phyloP scores from a whole-genome alignment of 2,888 invertebrate species.

The Mylabris sibirica region DNA sequence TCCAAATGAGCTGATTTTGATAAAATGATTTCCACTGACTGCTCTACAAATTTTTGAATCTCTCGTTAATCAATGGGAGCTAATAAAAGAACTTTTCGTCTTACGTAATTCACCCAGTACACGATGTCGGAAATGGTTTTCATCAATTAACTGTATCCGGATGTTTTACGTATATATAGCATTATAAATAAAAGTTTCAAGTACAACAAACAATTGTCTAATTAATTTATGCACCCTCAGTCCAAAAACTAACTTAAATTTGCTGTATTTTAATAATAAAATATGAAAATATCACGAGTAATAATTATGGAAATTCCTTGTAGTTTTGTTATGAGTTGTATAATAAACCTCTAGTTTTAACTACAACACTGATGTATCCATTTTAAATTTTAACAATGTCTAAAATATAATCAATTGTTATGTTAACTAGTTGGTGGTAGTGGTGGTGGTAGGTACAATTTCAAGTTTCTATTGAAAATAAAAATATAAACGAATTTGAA shows the following conservation, averaged over 20 bases:
- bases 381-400: not conserved
- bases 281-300: not conserved
- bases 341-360: not conserved
- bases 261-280: not conserved
- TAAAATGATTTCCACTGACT: no score
- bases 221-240: slow-evolving; percentile 8
- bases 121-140: not conserved
- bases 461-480: no score
- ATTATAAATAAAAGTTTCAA: not conserved
- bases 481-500: no score
- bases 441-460: no score
- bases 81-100: no score
- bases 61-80: no score
- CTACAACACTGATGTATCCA: not conserved
- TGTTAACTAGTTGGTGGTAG: not conserved
- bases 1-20: no score
- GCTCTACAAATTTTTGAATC: no score
- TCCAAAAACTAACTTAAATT: not conserved
- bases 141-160: not conserved
- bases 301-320: slow-evolving; percentile 3
- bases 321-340: not conserved
- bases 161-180: not conserved
- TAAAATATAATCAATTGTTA: not conserved
- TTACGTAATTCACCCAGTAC: no score
- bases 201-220: not conserved